phyloP scores from a whole-genome alignment of 2,797 vertebrate genomes.

The Gymnoscopelus microlampas region DNA sequence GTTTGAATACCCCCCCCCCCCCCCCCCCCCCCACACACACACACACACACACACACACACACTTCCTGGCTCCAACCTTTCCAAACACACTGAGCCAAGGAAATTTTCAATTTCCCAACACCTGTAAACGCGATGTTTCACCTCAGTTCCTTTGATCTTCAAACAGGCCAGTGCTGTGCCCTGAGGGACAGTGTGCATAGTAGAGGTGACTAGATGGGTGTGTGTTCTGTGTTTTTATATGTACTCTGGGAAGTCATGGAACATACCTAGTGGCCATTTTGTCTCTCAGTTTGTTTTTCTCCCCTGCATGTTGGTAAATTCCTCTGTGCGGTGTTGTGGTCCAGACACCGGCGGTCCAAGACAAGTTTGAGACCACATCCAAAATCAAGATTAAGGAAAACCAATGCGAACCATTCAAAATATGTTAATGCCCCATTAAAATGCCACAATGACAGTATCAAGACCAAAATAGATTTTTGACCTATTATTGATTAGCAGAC shows the following conservation, averaged over 20 bases:
- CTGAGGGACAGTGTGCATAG: slow-evolving; percentile 56
- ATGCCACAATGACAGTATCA: too few relatives aligned
- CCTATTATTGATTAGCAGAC: background rate
- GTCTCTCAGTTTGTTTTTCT: slow-evolving; percentile 50
- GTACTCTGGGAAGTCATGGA: slow-evolving; percentile 64
- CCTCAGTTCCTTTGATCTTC: slow-evolving; percentile 79
- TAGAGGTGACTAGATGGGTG: slow-evolving; percentile 73
- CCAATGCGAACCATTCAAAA: background rate
- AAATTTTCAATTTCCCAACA: slow-evolving; percentile 82
- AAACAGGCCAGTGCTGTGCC: slow-evolving; percentile 76
- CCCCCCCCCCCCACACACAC: slow-evolving; percentile 24
- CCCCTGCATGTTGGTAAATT: slow-evolving; percentile 30
- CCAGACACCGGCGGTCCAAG: background rate
- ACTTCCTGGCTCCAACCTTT: slow-evolving; percentile 41
- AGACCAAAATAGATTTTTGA: background rate
- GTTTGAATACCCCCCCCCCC: background rate
- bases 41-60: slow-evolving; percentile 18
- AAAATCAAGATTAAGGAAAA: background rate
- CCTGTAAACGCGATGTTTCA: slow-evolving; percentile 81
- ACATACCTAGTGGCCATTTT: slow-evolving; percentile 63
- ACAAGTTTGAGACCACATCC: slow-evolving; percentile 7
- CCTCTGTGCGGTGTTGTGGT: background rate
- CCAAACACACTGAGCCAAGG: slow-evolving; percentile 64
- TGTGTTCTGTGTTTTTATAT: slow-evolving; percentile 64
- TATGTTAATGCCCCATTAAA: background rate